Percentiles rank a stretch among this genome's conserved stretches.
Evolutionary conservation across 2,113 vertebrate species (phyloP).

Genomic region (Stictonetta naevosa): DNA sequence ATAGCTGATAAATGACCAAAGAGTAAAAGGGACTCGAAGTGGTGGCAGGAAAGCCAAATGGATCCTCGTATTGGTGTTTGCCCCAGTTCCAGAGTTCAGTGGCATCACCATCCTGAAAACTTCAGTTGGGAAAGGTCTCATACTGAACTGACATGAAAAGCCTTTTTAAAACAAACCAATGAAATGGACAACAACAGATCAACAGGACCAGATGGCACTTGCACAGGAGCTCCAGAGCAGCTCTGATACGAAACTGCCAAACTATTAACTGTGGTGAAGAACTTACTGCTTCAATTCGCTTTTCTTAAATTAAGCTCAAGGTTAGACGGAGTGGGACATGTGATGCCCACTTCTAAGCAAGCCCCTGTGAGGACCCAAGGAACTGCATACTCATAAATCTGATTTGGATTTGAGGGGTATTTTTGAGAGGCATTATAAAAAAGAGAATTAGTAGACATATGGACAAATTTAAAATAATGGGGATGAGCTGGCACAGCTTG

Average conservation of each 20-base stretch:
- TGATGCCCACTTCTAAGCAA: background rate
- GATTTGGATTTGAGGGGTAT: background rate
- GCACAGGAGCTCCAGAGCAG: background rate
- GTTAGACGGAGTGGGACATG: background rate
- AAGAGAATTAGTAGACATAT: background rate
- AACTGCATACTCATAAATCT: background rate
- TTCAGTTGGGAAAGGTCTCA: slow-evolving; percentile 29
- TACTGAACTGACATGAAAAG: slow-evolving; percentile 15
- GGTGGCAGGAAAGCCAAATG: background rate
- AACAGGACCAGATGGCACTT: slow-evolving; percentile 60
- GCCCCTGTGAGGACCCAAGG: background rate
- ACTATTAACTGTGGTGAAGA: slow-evolving; percentile 45
- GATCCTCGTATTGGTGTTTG: background rate
- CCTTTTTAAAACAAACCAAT: slow-evolving; percentile 23
- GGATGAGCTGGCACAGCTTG: slow-evolving; percentile 2
- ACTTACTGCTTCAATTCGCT: slow-evolving; percentile 19
- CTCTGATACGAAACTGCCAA: slow-evolving; percentile 45
- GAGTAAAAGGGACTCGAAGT: background rate
- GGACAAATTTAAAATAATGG: slow-evolving; percentile 10
- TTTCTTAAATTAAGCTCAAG: slow-evolving; percentile 39
- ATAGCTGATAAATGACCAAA: background rate
- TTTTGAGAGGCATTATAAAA: background rate
- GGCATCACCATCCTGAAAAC: background rate
- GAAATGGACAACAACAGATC: slow-evolving; percentile 4
- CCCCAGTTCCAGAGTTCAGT: background rate